A percentile compares a stretch with the other conserved stretches of the same genome.
phyloP scores from a whole-genome alignment of 2,797 vertebrate genomes.

The Tachyglossus aculeatus region DNA sequence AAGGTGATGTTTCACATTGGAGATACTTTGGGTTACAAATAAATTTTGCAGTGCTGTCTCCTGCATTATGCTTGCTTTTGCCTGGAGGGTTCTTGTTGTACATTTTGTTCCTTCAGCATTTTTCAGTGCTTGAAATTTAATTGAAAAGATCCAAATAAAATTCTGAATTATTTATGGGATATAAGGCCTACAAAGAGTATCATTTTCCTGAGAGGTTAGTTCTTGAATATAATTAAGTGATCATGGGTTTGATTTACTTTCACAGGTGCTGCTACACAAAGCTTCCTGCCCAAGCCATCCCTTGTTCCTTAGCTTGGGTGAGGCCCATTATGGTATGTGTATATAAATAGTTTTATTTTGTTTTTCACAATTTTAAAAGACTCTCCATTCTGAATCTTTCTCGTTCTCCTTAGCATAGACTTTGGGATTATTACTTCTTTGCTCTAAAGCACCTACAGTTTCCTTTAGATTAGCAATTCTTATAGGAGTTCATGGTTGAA shows the following conservation, averaged over 20 bases:
- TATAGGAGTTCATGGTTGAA: too few relatives aligned
- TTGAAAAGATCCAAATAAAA: slow-evolving; percentile 2
- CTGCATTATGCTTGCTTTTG: neutral
- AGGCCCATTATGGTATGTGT: slow-evolving; percentile 75
- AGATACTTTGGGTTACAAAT: neutral
- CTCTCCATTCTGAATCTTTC: neutral
- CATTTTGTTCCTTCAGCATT: slow-evolving; percentile 5
- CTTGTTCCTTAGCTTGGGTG: slow-evolving; percentile 84
- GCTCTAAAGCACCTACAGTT: too few relatives aligned
- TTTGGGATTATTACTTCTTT: neutral
- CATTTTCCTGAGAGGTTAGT: neutral
- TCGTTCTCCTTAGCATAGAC: neutral
- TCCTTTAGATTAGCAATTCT: too few relatives aligned
- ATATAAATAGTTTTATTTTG: neutral
- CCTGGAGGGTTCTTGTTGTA: neutral
- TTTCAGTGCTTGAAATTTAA: slow-evolving; percentile 5
- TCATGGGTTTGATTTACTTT: slow-evolving; percentile 23
- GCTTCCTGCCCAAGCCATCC: slow-evolving; percentile 92
- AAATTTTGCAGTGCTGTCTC: neutral
- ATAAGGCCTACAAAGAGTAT: neutral
- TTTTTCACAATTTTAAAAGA: fast-evolving
- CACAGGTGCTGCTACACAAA: slow-evolving; percentile 84
- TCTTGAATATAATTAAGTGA: neutral
- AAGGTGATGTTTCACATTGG: neutral
- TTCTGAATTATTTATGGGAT: neutral